Percentiles rank a stretch among this genome's conserved stretches.
phyloP scores from a whole-genome alignment of 2,113 vertebrate genomes.

The Pogona vitticeps region DNA sequence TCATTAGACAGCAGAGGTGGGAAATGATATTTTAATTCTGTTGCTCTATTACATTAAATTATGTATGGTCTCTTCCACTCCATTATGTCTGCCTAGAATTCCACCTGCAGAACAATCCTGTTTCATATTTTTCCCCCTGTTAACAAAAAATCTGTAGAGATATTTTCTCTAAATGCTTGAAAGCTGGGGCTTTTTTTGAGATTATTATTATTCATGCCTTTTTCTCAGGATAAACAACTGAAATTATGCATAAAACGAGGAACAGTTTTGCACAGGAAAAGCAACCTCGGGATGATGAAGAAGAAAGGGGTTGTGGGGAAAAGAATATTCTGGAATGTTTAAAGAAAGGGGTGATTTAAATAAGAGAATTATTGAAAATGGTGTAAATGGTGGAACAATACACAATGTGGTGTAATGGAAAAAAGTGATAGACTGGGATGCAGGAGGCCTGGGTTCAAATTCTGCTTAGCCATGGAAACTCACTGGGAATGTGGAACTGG shows the following conservation, averaged over 20 bases:
- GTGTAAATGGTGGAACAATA: background rate
- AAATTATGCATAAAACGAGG: background rate
- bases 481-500: too few relatives aligned
- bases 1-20: conserved; percentile 35
- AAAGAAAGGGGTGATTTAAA: background rate
- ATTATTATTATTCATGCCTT: background rate
- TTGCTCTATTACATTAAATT: conserved; percentile 62
- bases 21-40: conserved; percentile 54
- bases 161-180: background rate
- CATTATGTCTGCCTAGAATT: conserved; percentile 55
- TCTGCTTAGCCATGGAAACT: too few relatives aligned
- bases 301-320: background rate
- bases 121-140: conserved; percentile 42
- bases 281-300: background rate
- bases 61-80: conserved; percentile 39
- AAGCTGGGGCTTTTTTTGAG: background rate
- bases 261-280: background rate
- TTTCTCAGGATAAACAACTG: background rate
- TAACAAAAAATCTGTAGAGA: conserved; percentile 41
- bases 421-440: background rate
- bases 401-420: background rate
- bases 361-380: background rate
- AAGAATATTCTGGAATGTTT: background rate
- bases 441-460: too few relatives aligned
- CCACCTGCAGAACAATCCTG: conserved; percentile 45